A percentile compares a stretch with the other conserved stretches of the same genome.
These are phyloP conservation scores for Clinocottus analis DNA, from an alignment of 2,113 vertebrate species.

Conservation along the genomic window DNA sequence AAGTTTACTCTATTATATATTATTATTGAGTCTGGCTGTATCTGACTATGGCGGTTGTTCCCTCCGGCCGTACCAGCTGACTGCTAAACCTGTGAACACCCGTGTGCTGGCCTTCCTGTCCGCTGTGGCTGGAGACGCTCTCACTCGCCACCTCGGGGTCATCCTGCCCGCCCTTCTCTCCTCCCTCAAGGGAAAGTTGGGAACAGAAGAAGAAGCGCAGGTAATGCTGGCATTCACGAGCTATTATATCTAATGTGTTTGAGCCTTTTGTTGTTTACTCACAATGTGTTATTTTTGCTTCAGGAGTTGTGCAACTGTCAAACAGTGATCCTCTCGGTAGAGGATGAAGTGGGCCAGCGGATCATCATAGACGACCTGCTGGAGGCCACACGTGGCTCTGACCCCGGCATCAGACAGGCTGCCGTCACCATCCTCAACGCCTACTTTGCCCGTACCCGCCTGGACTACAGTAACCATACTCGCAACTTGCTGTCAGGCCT, in stretches of 20 bases:
- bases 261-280: neutral
- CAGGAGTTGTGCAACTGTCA: constrained; percentile 96
- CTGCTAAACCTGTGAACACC: constrained; percentile 93
- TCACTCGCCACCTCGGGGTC: constrained; percentile 94
- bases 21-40: neutral
- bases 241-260: neutral
- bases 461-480: constrained; percentile 91
- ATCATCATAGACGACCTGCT: constrained; percentile 96
- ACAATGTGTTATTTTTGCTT: neutral
- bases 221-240: constrained; percentile 69
- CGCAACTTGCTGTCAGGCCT: constrained; percentile 92
- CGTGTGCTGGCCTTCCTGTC: constrained; percentile 97
- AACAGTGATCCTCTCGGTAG: constrained; percentile 94
- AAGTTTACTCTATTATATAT: neutral
- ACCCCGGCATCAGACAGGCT: constrained; percentile 91
- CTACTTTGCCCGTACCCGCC: constrained; percentile 94
- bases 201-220: constrained; percentile 89
- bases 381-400: constrained; percentile 90
- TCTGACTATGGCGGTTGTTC: neutral
- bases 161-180: constrained; percentile 96
- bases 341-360: constrained; percentile 94
- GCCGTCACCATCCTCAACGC: constrained; percentile 93
- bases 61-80: constrained; percentile 83
- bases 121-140: constrained; percentile 93
- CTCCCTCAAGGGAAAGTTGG: constrained; percentile 93